A percentile compares a stretch with the other conserved stretches of the same genome.
phyloP scores from a whole-genome alignment of 2,113 vertebrate species.

The Tupaia chinensis region DNA sequence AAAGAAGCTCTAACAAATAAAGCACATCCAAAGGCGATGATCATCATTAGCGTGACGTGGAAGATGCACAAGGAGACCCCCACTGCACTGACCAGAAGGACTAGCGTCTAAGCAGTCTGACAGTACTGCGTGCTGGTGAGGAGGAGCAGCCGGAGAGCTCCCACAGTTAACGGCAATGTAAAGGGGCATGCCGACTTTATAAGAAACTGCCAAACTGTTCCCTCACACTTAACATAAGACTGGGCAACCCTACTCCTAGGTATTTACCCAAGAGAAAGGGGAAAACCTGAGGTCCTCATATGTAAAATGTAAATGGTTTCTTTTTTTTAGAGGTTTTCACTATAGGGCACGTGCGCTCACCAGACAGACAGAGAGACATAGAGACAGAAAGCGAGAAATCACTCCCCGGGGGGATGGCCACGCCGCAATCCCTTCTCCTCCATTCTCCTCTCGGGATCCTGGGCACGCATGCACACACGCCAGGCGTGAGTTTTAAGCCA shows the following conservation, averaged over 20 bases:
- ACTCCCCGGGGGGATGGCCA: too few relatives aligned
- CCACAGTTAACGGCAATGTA: not conserved
- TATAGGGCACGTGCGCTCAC: too few relatives aligned
- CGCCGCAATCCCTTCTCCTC: too few relatives aligned
- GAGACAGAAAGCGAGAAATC: too few relatives aligned
- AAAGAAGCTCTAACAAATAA: not conserved
- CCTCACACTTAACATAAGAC: not conserved
- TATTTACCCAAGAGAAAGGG: conserved; percentile 40
- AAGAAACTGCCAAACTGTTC: not conserved
- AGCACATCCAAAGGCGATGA: not conserved
- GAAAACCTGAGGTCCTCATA: not conserved
- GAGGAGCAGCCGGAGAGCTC: not conserved
- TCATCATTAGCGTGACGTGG: not conserved
- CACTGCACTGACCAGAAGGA: not conserved
- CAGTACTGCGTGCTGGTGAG: not conserved
- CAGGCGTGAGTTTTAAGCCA: too few relatives aligned
- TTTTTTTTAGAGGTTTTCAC: too few relatives aligned
- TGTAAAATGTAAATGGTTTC: too few relatives aligned
- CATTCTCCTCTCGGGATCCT: too few relatives aligned
- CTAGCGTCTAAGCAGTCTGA: conserved; percentile 1
- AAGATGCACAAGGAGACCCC: not conserved
- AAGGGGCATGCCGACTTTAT: not conserved
- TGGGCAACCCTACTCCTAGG: not conserved
- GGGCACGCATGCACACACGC: too few relatives aligned
- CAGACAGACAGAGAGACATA: too few relatives aligned